Evolutionary conservation across 2,888 invertebrate genomes (phyloP).

Genomic region (Psylliodes chrysocephalus): DNA sequence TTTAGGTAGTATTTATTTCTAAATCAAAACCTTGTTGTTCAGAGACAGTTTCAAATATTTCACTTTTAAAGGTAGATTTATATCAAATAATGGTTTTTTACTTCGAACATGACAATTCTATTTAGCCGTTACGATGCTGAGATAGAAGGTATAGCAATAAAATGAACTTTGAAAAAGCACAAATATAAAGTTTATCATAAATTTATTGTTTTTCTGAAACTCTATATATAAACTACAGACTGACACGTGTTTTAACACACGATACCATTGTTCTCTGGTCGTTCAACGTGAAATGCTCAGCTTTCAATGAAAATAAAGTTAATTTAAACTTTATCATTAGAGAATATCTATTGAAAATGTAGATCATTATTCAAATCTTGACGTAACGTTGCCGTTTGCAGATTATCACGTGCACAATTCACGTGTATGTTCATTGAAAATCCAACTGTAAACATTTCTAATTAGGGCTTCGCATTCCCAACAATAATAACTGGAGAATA

Average conservation of each 20-base stretch:
- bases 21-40: too few relatives aligned
- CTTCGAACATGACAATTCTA: too few relatives aligned
- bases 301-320: neutral
- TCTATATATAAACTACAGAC: too few relatives aligned
- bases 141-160: too few relatives aligned
- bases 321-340: neutral
- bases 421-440: slow-evolving; percentile 12
- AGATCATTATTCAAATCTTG: slow-evolving; percentile 6
- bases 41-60: too few relatives aligned
- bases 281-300: neutral
- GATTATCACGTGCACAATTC: slow-evolving; percentile 19
- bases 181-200: too few relatives aligned
- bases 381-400: slow-evolving; percentile 3
- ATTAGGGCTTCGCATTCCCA: neutral
- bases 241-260: neutral
- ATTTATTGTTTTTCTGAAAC: too few relatives aligned
- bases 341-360: neutral
- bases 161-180: too few relatives aligned
- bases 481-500: neutral
- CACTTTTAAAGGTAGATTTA: too few relatives aligned
- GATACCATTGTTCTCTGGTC: neutral
- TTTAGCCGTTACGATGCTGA: too few relatives aligned
- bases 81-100: too few relatives aligned
- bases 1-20: too few relatives aligned
- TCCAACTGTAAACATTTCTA: neutral